Evolutionary conservation across 1,140 invertebrate species (phyloP).

Genomic region (Vanessa tameamea): DNA sequence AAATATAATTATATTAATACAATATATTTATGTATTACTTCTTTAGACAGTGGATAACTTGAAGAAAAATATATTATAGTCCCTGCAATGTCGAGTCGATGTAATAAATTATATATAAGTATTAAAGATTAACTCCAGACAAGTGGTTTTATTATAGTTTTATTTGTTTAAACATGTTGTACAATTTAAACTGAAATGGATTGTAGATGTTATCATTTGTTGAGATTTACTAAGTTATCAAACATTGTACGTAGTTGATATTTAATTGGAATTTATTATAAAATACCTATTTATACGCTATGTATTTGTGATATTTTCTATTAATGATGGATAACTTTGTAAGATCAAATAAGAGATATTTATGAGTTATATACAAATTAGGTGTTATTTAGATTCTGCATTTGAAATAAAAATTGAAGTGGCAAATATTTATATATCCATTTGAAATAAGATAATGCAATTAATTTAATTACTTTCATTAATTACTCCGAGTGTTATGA

Average conservation of each 20-base stretch:
- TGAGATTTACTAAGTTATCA: slow-evolving; percentile 10
- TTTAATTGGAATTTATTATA: slow-evolving; percentile 8
- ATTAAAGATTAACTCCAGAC: too few species aligned
- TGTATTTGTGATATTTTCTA: slow-evolving; percentile 6
- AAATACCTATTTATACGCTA: neutral
- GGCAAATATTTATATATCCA: neutral
- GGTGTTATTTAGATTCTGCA: slow-evolving; percentile 20
- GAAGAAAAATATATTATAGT: too few species aligned
- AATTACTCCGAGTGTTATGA: neutral
- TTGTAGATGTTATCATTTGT: neutral
- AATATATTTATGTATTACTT: too few species aligned
- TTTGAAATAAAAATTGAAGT: slow-evolving; percentile 7
- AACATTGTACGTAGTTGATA: neutral
- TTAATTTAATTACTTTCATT: neutral
- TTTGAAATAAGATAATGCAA: neutral
- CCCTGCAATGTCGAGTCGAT: too few species aligned
- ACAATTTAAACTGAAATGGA: neutral
- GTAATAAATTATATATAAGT: too few species aligned
- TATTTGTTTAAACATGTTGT: neutral
- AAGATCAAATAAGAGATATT: slow-evolving; percentile 18
- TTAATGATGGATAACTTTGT: slow-evolving; percentile 10
- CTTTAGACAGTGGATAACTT: too few species aligned
- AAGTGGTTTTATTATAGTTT: neutral
- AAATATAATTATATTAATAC: too few species aligned
- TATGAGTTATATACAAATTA: slow-evolving; percentile 10